Conservation (phyloP, 1,140 invertebrate genomes). For the Tenebrio molitor region DNA sequence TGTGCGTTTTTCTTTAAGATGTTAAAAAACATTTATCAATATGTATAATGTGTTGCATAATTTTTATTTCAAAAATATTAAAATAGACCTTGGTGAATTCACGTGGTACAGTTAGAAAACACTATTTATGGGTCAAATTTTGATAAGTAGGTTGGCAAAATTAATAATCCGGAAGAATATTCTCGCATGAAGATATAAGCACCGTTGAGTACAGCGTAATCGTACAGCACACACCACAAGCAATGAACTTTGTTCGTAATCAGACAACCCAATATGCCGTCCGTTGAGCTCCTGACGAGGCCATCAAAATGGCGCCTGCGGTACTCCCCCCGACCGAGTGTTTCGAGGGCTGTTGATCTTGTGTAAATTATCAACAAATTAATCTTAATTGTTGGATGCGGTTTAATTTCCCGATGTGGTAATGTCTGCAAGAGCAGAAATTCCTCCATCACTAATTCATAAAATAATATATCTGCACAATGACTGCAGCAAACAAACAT, state of each 20-base stretch:
- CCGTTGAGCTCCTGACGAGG: no score
- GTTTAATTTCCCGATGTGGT: slow-evolving; percentile 18
- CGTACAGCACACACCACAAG: background rate
- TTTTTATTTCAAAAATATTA: background rate
- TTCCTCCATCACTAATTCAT: background rate
- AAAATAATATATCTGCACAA: background rate
- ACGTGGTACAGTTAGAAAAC: no score
- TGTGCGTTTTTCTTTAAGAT: slow-evolving; percentile 1
- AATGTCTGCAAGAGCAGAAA: background rate
- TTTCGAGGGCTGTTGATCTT: background rate
- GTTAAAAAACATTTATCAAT: slow-evolving; percentile 3
- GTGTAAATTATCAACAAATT: slow-evolving; percentile 32
- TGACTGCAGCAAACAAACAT: background rate
- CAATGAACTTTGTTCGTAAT: background rate
- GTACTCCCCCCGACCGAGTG: background rate
- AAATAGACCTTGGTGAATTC: background rate
- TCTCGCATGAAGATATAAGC: no score
- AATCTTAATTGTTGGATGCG: slow-evolving; percentile 16
- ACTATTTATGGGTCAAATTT: no score
- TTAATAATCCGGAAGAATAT: no score
- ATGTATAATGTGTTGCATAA: slow-evolving; percentile 27
- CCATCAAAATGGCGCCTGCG: background rate
- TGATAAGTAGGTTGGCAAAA: no score
- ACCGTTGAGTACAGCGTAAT: background rate
- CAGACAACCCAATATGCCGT: no score